These are phyloP conservation scores for Batillaria attramentaria DNA, from an alignment of 1,140 invertebrate species.

Conservation along the genomic window DNA sequence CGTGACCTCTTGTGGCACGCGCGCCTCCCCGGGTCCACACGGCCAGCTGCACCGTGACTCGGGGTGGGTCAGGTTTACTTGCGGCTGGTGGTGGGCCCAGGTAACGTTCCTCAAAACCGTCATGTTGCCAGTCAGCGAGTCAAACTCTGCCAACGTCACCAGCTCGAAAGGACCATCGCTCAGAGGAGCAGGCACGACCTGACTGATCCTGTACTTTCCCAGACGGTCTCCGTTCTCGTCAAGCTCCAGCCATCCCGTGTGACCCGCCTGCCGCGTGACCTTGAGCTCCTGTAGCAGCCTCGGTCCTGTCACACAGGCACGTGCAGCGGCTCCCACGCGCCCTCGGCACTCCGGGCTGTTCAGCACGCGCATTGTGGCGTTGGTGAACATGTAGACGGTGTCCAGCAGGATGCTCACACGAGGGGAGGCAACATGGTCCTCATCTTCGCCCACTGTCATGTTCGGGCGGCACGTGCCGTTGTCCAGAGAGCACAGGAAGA, in stretches of 20 bases:
- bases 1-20: slow-evolving; percentile 22
- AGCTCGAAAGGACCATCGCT: too few species aligned
- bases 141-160: background rate
- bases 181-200: background rate
- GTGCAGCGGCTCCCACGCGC: background rate
- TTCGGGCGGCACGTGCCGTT: background rate
- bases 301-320: slow-evolving; percentile 39
- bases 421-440: background rate
- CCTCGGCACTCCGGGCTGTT: slow-evolving; percentile 10
- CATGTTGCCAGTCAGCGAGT: background rate
- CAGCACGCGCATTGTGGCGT: slow-evolving; percentile 76
- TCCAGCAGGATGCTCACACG: slow-evolving; percentile 74
- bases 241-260: slow-evolving; percentile 35
- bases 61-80: background rate
- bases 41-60: slow-evolving; percentile 47
- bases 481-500: slow-evolving; percentile 32
- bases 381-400: slow-evolving; percentile 86
- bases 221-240: slow-evolving; percentile 38
- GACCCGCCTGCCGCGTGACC: slow-evolving; percentile 23
- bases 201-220: slow-evolving; percentile 35
- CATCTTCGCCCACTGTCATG: background rate
- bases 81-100: background rate
- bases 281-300: slow-evolving; percentile 36
- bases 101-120: background rate
- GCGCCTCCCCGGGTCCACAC: slow-evolving; percentile 34